Conservation (phyloP, 1,140 invertebrate genomes). For the Cydia amplana region DNA sequence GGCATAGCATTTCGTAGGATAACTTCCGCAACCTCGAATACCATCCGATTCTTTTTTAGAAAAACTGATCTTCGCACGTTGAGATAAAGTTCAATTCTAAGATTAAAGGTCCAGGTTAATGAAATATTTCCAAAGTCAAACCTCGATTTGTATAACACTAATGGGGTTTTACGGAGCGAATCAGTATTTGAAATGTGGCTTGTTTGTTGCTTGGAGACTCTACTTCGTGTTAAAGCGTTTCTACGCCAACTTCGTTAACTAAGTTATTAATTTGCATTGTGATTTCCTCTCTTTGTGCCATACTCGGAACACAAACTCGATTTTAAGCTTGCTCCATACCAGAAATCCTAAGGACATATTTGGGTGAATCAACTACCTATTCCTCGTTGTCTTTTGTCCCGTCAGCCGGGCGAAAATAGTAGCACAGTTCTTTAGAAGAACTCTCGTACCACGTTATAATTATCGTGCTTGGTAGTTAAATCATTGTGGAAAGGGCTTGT, state of each 20-base stretch:
- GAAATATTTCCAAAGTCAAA: neutral
- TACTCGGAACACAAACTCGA: neutral
- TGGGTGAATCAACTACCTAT: no score
- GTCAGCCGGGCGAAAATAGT: no score
- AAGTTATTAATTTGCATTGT: neutral
- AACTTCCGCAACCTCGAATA: neutral
- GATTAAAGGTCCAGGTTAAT: neutral
- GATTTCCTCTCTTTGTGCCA: constrained; percentile 1
- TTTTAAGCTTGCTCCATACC: neutral
- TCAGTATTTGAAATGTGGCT: constrained; percentile 55
- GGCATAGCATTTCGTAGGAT: constrained; percentile 43
- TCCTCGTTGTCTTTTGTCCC: no score
- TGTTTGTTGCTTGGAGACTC: constrained; percentile 39
- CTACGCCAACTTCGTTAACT: constrained; percentile 10
- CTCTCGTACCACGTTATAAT: no score
- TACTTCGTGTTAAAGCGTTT: constrained; percentile 18
- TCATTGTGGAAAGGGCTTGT: no score
- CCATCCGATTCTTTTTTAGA: neutral
- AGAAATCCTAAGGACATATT: neutral
- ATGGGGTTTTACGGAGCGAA: constrained; percentile 60
- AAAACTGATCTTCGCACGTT: neutral
- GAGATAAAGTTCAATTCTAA: neutral
- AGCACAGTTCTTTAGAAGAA: no score
- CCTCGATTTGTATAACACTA: constrained; percentile 56
- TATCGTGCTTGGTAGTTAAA: no score